Percentiles rank a stretch among this genome's conserved stretches.
Evolutionary conservation across 2,797 vertebrate genomes (phyloP).

Genomic region (Scyliorhinus canicula): DNA sequence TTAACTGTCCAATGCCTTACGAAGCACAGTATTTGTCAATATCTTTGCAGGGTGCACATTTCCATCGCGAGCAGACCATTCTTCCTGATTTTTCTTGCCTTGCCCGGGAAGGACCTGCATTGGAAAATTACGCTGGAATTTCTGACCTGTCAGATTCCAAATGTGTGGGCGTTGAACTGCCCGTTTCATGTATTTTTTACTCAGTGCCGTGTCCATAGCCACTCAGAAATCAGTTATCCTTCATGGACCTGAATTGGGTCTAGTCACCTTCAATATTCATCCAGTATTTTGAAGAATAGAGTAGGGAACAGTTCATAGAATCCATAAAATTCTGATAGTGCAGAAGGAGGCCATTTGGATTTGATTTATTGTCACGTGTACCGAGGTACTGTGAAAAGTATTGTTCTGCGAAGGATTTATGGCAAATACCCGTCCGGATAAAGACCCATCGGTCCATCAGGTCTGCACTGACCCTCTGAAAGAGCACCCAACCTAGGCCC

Average conservation of each 20-base stretch:
- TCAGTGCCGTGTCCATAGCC: too few species aligned
- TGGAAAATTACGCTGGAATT: not conserved
- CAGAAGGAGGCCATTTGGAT: too few species aligned
- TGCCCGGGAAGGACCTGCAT: not conserved
- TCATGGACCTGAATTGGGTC: not conserved
- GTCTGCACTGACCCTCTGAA: too few species aligned
- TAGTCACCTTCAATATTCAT: not conserved
- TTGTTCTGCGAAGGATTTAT: too few species aligned
- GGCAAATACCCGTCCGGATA: too few species aligned
- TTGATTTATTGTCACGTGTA: too few species aligned
- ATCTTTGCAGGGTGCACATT: not conserved
- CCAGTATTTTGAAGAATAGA: not conserved
- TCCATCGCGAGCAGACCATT: not conserved
- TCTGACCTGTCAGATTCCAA: not conserved
- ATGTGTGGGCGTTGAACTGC: not conserved
- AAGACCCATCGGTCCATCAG: too few species aligned
- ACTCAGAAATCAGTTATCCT: not conserved
- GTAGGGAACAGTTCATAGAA: too few species aligned
- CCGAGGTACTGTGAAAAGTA: too few species aligned
- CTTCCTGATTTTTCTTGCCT: not conserved
- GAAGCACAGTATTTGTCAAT: not conserved
- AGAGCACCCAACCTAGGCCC: too few species aligned
- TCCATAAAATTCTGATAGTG: too few species aligned
- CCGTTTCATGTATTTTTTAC: not conserved
- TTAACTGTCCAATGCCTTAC: not conserved